phyloP scores from a whole-genome alignment of 2,113 vertebrate species.

The Regulus satrapa region DNA sequence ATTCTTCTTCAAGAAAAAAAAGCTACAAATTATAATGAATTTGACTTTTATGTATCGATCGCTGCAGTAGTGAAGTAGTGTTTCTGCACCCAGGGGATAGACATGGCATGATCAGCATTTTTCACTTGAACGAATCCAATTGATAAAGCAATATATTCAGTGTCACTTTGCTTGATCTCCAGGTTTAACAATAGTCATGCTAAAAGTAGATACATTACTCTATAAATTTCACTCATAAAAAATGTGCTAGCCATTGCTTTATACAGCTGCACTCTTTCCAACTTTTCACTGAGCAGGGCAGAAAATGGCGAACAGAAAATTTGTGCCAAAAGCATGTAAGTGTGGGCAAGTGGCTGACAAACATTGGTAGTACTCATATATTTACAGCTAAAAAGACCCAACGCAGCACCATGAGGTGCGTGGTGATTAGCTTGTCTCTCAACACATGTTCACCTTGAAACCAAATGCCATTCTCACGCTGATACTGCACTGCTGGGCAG shows the following conservation, averaged over 20 bases:
- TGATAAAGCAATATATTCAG: conserved; percentile 85
- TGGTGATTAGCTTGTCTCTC: not conserved
- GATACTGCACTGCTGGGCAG: not conserved
- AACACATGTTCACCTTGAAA: not conserved
- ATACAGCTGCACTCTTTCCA: conserved; percentile 55
- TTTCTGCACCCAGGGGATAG: conserved; percentile 79
- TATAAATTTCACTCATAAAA: conserved; percentile 80
- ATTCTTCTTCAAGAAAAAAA: conserved; percentile 80
- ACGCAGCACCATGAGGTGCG: not conserved
- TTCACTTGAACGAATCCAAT: conserved; percentile 82
- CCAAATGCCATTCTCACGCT: not conserved
- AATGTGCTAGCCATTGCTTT: conserved; percentile 76
- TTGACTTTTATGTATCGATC: conserved; percentile 85
- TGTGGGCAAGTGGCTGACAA: not conserved
- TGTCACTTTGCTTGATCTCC: conserved; percentile 83
- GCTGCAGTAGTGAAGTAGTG: conserved; percentile 80
- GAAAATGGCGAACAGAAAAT: conserved; percentile 37
- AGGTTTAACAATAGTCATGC: conserved; percentile 83
- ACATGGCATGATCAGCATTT: conserved; percentile 84
- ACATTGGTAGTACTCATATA: not conserved
- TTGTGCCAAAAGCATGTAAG: conserved; percentile 11
- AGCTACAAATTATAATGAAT: conserved; percentile 86
- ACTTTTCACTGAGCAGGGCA: conserved; percentile 69
- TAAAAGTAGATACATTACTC: conserved; percentile 82
- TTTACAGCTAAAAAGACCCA: not conserved